These are phyloP conservation scores for Drosophila longiperda DNA, from an alignment of 2,888 invertebrate species.

Conservation along the genomic window DNA sequence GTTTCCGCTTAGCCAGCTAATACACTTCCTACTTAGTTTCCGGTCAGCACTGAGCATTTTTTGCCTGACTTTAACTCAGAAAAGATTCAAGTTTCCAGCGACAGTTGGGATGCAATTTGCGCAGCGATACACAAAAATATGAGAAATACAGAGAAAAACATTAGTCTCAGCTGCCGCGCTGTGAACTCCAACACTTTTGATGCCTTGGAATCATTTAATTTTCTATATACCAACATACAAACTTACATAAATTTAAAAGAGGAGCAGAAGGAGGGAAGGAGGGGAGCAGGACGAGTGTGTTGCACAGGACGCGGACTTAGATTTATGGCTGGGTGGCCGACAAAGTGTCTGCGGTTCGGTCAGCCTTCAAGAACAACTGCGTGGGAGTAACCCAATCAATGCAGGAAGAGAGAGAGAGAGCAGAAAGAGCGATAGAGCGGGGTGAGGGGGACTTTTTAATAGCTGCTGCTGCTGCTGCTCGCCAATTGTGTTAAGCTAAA, in stretches of 20 bases:
- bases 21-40: constrained; percentile 83
- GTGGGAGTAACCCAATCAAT: constrained; percentile 22
- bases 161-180: constrained; percentile 80
- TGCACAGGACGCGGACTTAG: constrained; percentile 72
- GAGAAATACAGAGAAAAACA: constrained; percentile 61
- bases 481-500: constrained; percentile 26
- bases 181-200: constrained; percentile 79
- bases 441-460: neutral
- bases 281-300: constrained; percentile 26
- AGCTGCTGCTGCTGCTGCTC: constrained; percentile 13
- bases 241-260: constrained; percentile 13
- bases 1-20: constrained; percentile 83
- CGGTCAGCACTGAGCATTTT: constrained; percentile 35
- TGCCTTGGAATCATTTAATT: constrained; percentile 77
- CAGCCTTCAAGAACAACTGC: constrained; percentile 54
- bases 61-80: constrained; percentile 38
- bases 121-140: constrained; percentile 35
- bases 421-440: neutral
- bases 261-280: neutral
- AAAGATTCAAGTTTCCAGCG: constrained; percentile 47
- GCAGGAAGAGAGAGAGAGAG: neutral
- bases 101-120: constrained; percentile 25
- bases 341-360: constrained; percentile 83
- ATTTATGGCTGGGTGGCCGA: constrained; percentile 83
- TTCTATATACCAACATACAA: constrained; percentile 40